Conservation (phyloP, 2,888 invertebrate species). For the Lasiommata megera region DNA sequence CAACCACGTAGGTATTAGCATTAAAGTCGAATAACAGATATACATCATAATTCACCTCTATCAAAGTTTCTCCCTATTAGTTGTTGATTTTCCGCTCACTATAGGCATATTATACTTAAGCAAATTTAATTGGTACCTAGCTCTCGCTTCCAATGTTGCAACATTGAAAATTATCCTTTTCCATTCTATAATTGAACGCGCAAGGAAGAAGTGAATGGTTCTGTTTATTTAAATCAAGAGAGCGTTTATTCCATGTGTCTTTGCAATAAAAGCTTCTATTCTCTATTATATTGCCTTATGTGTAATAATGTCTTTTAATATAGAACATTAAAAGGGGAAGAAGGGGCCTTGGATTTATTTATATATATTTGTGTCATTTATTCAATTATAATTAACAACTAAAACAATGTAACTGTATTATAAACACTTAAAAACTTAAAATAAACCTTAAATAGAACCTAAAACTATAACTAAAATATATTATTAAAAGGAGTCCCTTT, state of each 20-base stretch:
- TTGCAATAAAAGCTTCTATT: neutral
- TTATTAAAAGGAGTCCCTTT: too few relatives aligned
- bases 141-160: slow-evolving; percentile 14
- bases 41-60: slow-evolving; percentile 43
- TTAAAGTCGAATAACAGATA: slow-evolving; percentile 59
- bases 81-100: slow-evolving; percentile 22
- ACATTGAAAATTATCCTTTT: slow-evolving; percentile 24
- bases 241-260: neutral
- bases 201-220: slow-evolving; percentile 10
- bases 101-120: neutral
- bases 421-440: too few relatives aligned
- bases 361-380: too few relatives aligned
- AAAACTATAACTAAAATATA: too few relatives aligned
- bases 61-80: slow-evolving; percentile 55
- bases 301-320: too few relatives aligned
- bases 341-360: too few relatives aligned
- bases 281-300: too few relatives aligned
- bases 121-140: slow-evolving; percentile 16
- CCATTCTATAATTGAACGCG: slow-evolving; percentile 16
- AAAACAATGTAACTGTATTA: too few relatives aligned
- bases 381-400: too few relatives aligned
- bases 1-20: slow-evolving; percentile 27
- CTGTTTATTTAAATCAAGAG: neutral
- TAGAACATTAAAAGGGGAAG: too few relatives aligned
- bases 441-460: too few relatives aligned